These are phyloP conservation scores for Aphrophora alni DNA, from an alignment of 2,888 invertebrate species.

Conservation along the genomic window DNA sequence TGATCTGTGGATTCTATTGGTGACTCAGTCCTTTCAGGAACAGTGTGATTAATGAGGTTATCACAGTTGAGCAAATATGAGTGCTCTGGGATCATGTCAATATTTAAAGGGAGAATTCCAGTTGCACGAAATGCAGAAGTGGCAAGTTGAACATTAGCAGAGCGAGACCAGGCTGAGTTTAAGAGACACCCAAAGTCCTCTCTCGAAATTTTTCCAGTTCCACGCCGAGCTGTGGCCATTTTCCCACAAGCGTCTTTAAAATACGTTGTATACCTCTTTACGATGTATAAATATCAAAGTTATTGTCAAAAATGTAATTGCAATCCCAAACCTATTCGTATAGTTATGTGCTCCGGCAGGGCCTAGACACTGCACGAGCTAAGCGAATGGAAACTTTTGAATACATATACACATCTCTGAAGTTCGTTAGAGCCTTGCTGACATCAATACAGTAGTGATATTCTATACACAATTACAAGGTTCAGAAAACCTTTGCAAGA, in stretches of 20 bases:
- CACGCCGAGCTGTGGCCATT: background rate
- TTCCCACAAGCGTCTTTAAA: conserved; percentile 8
- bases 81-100: background rate
- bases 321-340: no score
- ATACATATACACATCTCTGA: no score
- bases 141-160: background rate
- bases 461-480: no score
- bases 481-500: no score
- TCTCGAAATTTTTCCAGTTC: background rate
- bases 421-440: no score
- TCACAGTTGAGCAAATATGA: background rate
- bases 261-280: background rate
- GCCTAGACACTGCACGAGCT: background rate
- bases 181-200: background rate
- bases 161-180: conserved; percentile 9
- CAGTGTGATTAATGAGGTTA: background rate
- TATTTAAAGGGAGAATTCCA: background rate
- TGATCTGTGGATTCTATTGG: background rate
- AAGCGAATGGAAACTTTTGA: no score
- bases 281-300: no score
- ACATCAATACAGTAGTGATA: no score
- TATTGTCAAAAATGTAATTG: no score
- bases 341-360: no score
- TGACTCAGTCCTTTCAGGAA: background rate
- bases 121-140: background rate